A percentile compares a stretch with the other conserved stretches of the same genome.
phyloP scores from a whole-genome alignment of 1,140 invertebrate genomes.

The Drosophila repleta region DNA sequence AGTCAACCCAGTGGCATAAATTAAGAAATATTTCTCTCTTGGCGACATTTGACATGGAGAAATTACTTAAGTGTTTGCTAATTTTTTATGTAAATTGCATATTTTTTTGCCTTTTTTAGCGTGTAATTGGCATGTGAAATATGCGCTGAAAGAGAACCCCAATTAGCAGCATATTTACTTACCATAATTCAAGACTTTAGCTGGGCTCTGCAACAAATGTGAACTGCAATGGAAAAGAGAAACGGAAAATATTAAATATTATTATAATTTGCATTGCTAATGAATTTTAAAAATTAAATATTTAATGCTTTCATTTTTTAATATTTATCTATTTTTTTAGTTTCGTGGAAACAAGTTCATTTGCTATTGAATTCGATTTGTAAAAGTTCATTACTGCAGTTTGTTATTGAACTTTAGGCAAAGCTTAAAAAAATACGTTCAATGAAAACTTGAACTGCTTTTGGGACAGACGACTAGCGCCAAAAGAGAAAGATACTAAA shows the following conservation, averaged over 20 bases:
- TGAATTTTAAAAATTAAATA: not conserved
- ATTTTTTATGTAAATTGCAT: constrained; percentile 65
- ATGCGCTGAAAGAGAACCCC: constrained; percentile 27
- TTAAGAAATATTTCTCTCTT: constrained; percentile 71
- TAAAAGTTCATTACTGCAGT: constrained; percentile 31
- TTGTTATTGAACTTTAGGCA: constrained; percentile 58
- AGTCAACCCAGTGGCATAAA: constrained; percentile 49
- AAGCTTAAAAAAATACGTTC: constrained; percentile 14
- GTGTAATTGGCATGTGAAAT: constrained; percentile 34
- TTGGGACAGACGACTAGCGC: constrained; percentile 14
- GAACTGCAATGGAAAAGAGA: constrained; percentile 57
- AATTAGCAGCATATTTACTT: constrained; percentile 70
- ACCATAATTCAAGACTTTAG: constrained; percentile 71
- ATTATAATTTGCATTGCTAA: constrained; percentile 16
- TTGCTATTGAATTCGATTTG: constrained; percentile 25
- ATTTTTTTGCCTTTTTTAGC: constrained; percentile 3
- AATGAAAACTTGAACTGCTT: constrained; percentile 39
- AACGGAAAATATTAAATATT: constrained; percentile 10
- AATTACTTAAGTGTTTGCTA: constrained; percentile 53
- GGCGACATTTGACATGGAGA: constrained; percentile 47
- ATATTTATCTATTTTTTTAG: not conserved
- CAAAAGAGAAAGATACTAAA: constrained; percentile 53
- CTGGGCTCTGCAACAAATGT: constrained; percentile 37
- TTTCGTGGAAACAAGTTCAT: constrained; percentile 2
- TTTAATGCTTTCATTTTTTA: not conserved